Evolutionary conservation across 2,113 vertebrate species (phyloP), one percentile per base, ranked within the genome.

Genomic region (Takifugu flavidus): DNA sequence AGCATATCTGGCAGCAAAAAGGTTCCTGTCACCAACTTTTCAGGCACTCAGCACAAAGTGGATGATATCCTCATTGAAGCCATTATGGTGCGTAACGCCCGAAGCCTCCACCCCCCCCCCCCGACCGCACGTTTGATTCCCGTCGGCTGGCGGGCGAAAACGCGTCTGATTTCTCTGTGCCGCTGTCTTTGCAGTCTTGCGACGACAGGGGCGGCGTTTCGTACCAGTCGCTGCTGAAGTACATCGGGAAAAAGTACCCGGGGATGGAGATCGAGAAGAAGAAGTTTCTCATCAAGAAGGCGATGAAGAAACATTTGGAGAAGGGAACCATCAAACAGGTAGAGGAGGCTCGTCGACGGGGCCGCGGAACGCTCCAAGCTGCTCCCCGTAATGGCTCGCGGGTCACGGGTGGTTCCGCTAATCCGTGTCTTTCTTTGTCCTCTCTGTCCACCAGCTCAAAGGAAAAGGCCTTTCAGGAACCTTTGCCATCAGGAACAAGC

Each of bases 381-480:
- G 20, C 20, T 20, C 20, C 20, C 20, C 20, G 20, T 20, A 1
- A 20, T 20, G 20, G 20, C 20, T 20, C 20, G 20, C 20, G 20
- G 20, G 20, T 20, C 20, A 20, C 20, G 20, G 20, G 20, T 20
- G 20, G 20, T 20, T 20, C 20, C 20, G 20, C 20, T 20, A 20
- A 20, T 20, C 20, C 20, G 20, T 43, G 1, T 43, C 42, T 43
- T 12, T 43, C 42, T 14, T 43, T 45, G 46, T 2, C 49, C 5
- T 34, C 5, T 74, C 11, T 74, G 39, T 12, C 51, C 0, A 54
- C 0, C 75, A 92, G 91, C 78, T 99, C 56, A 98, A 95, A 85
- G 97, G 97, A 51, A 99, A 99, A 82, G 96, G 96, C 65, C 94
- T 98, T 49, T 95, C 95, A 43, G 97, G 96, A 45, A 98, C 95